phyloP scores from a whole-genome alignment of 2,888 invertebrate species.

The Harpagoxenus sublaevis region DNA sequence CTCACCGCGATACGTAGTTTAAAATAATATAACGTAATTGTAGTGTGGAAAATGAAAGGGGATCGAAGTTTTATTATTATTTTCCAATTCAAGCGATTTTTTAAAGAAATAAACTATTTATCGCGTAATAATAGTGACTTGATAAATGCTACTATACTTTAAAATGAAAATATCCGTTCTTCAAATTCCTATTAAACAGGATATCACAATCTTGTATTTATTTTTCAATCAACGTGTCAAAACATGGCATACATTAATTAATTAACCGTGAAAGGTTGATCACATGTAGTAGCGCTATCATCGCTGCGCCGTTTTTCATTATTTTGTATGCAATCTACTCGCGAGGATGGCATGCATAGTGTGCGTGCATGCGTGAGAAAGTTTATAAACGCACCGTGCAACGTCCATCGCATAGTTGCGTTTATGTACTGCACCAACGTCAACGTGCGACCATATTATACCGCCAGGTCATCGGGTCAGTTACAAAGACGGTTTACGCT shows the following conservation, averaged over 20 bases:
- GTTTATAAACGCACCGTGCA: conserved; percentile 48
- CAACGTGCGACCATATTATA: conserved; percentile 41
- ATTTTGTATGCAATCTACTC: conserved; percentile 50
- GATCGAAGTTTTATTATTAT: background rate
- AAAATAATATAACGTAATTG: background rate
- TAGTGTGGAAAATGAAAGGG: background rate
- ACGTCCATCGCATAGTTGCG: conserved; percentile 49
- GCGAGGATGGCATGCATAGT: background rate
- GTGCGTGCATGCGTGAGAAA: conserved; percentile 49
- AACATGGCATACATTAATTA: conserved; percentile 5
- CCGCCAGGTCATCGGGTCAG: conserved; percentile 55
- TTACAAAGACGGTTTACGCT: conserved; percentile 46
- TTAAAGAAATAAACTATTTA: background rate
- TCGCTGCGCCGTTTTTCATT: conserved; percentile 32
- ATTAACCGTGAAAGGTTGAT: conserved; percentile 25
- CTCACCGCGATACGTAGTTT: background rate
- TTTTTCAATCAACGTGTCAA: conserved; percentile 17
- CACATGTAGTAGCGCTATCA: background rate
- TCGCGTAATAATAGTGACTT: background rate
- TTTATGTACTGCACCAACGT: conserved; percentile 35
- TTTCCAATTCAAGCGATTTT: background rate
- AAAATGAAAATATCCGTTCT: background rate
- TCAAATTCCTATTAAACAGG: background rate
- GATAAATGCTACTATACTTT: background rate
- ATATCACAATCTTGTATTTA: background rate